Percentiles rank a stretch among this genome's conserved stretches.
These are phyloP conservation scores for Halictus ligatus DNA, from an alignment of 2,888 invertebrate genomes.

Conservation along the genomic window DNA sequence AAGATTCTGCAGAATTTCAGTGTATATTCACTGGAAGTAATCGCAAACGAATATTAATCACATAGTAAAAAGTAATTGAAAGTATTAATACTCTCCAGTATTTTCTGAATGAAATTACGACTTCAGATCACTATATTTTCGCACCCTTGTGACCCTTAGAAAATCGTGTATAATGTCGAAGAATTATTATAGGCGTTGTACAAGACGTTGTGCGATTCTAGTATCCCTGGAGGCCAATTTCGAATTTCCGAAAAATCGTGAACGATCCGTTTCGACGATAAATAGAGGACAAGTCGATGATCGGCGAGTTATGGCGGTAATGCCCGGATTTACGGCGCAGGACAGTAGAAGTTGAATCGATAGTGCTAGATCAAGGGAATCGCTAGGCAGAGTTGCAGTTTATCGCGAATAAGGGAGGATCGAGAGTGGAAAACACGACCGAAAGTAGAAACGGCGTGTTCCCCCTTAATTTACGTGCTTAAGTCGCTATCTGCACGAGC, in stretches of 20 bases:
- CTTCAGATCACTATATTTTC: neutral
- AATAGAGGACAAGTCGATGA: neutral
- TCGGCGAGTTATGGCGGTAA: neutral
- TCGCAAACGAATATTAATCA: no score
- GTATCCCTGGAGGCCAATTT: neutral
- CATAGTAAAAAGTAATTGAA: no score
- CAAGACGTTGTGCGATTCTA: neutral
- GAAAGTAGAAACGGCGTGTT: conserved; percentile 11
- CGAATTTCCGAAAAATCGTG: neutral
- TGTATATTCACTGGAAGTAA: no score
- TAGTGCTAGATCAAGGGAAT: conserved; percentile 3
- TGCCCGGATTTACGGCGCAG: neutral
- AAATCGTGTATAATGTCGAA: neutral
- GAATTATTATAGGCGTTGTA: no score
- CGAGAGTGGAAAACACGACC: conserved; percentile 19
- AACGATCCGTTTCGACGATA: neutral
- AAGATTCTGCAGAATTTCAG: no score
- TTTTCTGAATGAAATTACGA: neutral
- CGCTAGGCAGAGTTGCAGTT: neutral
- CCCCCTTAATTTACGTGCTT: conserved; percentile 53
- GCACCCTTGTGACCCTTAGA: neutral
- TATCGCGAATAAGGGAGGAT: conserved; percentile 18
- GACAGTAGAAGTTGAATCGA: neutral
- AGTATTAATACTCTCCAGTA: neutral
- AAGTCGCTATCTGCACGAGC: conserved; percentile 50